phyloP scores from a whole-genome alignment of 2,888 invertebrate species.

The Lepidocyrtinus sp. region DNA sequence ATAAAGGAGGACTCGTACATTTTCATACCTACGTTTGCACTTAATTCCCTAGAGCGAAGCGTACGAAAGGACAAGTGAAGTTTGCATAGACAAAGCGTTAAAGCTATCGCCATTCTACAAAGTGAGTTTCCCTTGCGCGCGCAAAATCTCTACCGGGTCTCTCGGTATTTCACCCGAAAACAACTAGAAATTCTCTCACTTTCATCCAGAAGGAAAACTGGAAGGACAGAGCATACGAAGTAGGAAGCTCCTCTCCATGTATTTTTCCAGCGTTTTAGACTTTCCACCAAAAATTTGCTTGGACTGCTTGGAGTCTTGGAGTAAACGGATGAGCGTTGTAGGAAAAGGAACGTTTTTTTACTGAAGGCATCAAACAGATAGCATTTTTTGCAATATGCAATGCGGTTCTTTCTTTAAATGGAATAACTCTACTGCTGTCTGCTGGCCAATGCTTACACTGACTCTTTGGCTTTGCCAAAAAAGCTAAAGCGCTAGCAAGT shows the following conservation, averaged over 20 bases:
- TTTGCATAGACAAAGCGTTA: conserved; percentile 22
- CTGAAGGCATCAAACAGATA: too few relatives aligned
- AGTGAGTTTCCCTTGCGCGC: conserved; percentile 60
- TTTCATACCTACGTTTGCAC: neutral
- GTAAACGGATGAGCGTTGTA: too few relatives aligned
- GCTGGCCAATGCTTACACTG: too few relatives aligned
- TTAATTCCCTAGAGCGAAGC: neutral
- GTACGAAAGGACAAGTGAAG: neutral
- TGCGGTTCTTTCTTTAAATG: too few relatives aligned
- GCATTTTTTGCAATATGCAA: too few relatives aligned
- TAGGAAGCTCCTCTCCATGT: neutral
- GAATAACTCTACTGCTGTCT: too few relatives aligned
- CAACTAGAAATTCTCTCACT: conserved; percentile 47
- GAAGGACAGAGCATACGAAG: neutral
- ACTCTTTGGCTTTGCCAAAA: too few relatives aligned
- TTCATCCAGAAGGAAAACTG: neutral
- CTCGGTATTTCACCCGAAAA: conserved; percentile 51
- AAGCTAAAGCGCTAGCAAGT: too few relatives aligned
- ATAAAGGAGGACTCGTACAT: neutral
- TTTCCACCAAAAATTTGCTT: too few relatives aligned
- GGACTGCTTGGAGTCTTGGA: too few relatives aligned
- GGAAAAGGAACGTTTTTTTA: too few relatives aligned
- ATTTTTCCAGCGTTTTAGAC: neutral
- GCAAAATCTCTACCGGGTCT: conserved; percentile 62
- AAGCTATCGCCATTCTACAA: conserved; percentile 17